Evolutionary conservation across 2,888 invertebrate species (phyloP), one percentile per base, ranked within the genome.

Genomic region (Pyrochroa serraticornis): DNA sequence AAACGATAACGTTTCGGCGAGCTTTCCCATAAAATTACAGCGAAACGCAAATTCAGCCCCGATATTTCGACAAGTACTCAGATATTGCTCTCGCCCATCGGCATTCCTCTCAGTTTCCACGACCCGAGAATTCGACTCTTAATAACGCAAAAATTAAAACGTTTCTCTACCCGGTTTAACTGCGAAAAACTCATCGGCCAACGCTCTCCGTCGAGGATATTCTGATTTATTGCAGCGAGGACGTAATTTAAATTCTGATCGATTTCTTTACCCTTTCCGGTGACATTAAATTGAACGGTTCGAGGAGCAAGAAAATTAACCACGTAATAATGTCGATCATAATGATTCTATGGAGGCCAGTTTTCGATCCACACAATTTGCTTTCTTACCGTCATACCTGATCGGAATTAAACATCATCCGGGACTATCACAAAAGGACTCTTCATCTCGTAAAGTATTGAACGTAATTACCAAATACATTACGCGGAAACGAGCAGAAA

Each of bases 251-350:
- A 54, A 59, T 58, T 56, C 50, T 53, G 51, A 61, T 64, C 64
- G 64, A 64, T 64, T 61, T 52, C 53, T 49, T 44, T 59, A 48
- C 64, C 50, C 54, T 64, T 61, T 58, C 62, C 60, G 44, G 56
- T 61, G 63, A 62, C 62, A 63, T 60, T 62, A 61, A 63, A 63
- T 62, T 59, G 61, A 53, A 56, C 62, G 57, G 58, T 49, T 57
- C 55, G 63, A 47, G 54, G 58, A 44, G 48, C 65, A 67, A 65
- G 68, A 63, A 68, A 70, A 69, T 69, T 70, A 67, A 65, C 68
- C 67, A 67, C 68, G 68, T 70, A 64, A 67, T 67, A 68, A 69
- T 67, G 66, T 68, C 67, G 66, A 66, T 67, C 68, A 66, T 70
- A 69, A 70, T 70, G 68, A 65, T 68, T 60, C 68, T 60, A 49